phyloP scores from a whole-genome alignment of 2,797 vertebrate genomes.

The Sternarchorhynchus goeldii region DNA sequence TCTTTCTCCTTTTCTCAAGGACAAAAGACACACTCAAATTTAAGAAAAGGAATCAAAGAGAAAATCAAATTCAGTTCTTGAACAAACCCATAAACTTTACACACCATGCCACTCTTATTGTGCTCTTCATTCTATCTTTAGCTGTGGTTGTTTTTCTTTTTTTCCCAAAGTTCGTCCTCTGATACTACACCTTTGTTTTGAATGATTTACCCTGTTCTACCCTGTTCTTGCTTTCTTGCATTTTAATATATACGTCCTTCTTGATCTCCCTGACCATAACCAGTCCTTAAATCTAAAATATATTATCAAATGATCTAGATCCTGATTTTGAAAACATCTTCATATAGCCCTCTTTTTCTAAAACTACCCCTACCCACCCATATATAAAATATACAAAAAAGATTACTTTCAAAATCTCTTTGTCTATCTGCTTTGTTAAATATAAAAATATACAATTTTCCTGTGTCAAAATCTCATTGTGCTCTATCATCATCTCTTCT shows the following conservation, averaged over 20 bases:
- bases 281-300: constrained; percentile 48
- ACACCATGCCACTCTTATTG: constrained; percentile 49
- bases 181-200: constrained; percentile 21
- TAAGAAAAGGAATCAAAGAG: constrained; percentile 58
- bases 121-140: background rate
- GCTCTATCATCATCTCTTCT: constrained; percentile 34
- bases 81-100: constrained; percentile 58
- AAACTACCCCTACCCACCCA: constrained; percentile 60
- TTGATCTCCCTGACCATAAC: constrained; percentile 17
- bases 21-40: constrained; percentile 57
- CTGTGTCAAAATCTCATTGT: constrained; percentile 76
- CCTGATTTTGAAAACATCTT: constrained; percentile 54
- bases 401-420: constrained; percentile 75
- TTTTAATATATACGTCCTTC: constrained; percentile 17
- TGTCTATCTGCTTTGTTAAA: constrained; percentile 68
- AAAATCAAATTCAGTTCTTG: constrained; percentile 65
- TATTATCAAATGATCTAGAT: constrained; percentile 46
- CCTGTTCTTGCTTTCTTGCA: constrained; percentile 34
- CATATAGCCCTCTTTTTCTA: constrained; percentile 48
- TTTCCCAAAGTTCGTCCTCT: constrained; percentile 53
- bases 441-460: constrained; percentile 85
- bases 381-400: constrained; percentile 84
- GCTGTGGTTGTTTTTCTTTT: constrained; percentile 19
- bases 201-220: constrained; percentile 11
- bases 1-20: background rate